Evolutionary conservation across 2,888 invertebrate species (phyloP), one percentile per base, ranked within the genome.

Genomic region (Lobophora halterata): DNA sequence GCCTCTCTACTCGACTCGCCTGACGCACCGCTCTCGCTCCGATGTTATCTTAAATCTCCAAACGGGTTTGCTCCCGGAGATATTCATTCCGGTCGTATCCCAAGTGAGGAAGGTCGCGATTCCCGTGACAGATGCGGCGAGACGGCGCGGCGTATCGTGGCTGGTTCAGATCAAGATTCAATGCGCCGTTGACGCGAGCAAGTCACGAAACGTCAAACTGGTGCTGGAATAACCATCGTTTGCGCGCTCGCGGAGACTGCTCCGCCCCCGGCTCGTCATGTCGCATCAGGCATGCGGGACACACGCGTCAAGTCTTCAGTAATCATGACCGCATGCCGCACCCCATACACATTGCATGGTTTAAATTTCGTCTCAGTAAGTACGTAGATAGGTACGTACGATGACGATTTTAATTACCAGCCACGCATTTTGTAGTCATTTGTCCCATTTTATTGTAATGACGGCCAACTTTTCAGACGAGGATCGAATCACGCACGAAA

Each of bases 181-280:
- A 69, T 67, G 70, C 63, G 61, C 58, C 65, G 68, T 59, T 71
- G 79, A 75, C 71, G 70, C 61, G 64, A 61, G 50, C 74, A 45
- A 71, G 73, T 79, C 78, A 79, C 75, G 75, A 72, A 65, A 60
- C 67, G 60, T 74, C 67, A 66, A 66, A 56, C 55, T 49, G 47
- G 44, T 50, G 49, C 55, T 41, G 39, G 53, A n/a, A 32, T 42
- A 34, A 25, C 44, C 46, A 49, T 48, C 14, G 45, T 32, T 49
- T 49, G 44, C 23, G 30, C 23, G 31, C 20, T 35, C 30, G 26
- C 27, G 17, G 34, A 46, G 44, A 49, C 50, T 37, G 25, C 25
- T 30, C 29, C 36, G 31, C 16, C 26, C 9, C 36, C 10, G 33
- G 14, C 30, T 21, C 25, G 26, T 35, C 23, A 12, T 14, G 14